Evolutionary conservation across 2,888 invertebrate species (phyloP), one percentile per base, ranked within the genome.

Genomic region (Hirtodrosophila alboralis): DNA sequence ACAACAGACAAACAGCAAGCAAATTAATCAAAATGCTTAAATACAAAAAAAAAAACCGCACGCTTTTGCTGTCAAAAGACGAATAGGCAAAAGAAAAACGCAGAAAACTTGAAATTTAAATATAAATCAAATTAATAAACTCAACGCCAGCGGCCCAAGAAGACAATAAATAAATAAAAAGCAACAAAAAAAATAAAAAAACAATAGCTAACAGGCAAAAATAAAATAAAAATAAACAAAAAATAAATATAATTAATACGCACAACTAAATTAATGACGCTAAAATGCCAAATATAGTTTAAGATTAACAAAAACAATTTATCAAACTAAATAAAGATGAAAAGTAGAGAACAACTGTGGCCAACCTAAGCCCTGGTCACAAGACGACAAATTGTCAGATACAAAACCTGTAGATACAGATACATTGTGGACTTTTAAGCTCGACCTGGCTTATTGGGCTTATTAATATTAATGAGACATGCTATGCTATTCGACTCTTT

Each of bases 381-480:
- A 60, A 36, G 48, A 49, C 34, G 44, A 67, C 45, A 66, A 61
- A 57, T 61, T 43, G 38, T 38, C 33, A 31, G 28, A 43, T 26
- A 16, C 54, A 28, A 26, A 66, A 38, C 41, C 52, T 34, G 45
- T 5, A 62, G 56, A 68, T 61, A 56, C 70, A 69, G 30, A 47
- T 30, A 33, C 37, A 44, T 23, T 1, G 18, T 18, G 18, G 18
- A 9, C 34, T 8, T 5, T 6, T 6, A 4, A 23, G 23, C 23
- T 23, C 23, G 23, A 2, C 23, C 13, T 41, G 41, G 52, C 58
- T 66, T 64, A 47, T 49, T 53, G 45, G 45, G 27, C 52, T 60
- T 45, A 83, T 79, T 85, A 85, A 79, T 79, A 79, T 79, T 79
- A 85, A 79, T 79, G 79, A 83, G 79, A 54, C 62, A 58, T 56